Evolutionary conservation across 2,888 invertebrate species (phyloP).

Genomic region (Parapristionchus giblindavisi): DNA sequence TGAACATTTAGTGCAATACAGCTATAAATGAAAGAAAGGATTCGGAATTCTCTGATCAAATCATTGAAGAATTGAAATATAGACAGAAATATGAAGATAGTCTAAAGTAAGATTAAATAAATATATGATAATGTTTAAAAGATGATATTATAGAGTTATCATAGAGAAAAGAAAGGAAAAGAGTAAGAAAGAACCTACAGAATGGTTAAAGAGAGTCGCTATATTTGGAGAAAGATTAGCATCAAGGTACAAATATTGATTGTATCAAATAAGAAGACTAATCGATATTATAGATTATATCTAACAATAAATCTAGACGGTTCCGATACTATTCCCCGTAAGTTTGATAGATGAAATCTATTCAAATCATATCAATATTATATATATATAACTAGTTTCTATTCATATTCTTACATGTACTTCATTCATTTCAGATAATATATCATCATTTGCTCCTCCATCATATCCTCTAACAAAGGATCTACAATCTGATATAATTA

Average conservation of each 20-base stretch:
- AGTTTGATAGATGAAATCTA: neutral
- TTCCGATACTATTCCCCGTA: conserved; percentile 1
- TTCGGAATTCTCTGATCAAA: conserved; percentile 6
- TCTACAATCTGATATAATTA: conserved; percentile 55
- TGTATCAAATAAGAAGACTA: neutral
- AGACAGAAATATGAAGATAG: conserved; percentile 16
- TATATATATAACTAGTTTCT: neutral
- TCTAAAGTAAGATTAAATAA: neutral
- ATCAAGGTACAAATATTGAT: neutral
- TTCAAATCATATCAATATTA: neutral
- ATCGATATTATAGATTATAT: neutral
- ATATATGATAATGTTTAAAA: neutral
- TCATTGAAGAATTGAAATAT: neutral
- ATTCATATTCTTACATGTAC: conserved; percentile 7
- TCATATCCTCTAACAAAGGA: conserved; percentile 46
- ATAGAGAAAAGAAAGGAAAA: conserved; percentile 1
- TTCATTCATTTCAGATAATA: conserved; percentile 20
- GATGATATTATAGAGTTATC: neutral
- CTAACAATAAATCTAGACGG: conserved; percentile 15
- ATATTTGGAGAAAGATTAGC: conserved; percentile 24
- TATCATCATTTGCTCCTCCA: neutral
- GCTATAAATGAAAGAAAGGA: conserved; percentile 16
- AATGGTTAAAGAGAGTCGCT: neutral
- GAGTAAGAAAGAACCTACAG: neutral
- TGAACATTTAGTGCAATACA: neutral